Conservation (phyloP, 2,797 vertebrate genomes). For the Sebastes kiyomatsui region DNA sequence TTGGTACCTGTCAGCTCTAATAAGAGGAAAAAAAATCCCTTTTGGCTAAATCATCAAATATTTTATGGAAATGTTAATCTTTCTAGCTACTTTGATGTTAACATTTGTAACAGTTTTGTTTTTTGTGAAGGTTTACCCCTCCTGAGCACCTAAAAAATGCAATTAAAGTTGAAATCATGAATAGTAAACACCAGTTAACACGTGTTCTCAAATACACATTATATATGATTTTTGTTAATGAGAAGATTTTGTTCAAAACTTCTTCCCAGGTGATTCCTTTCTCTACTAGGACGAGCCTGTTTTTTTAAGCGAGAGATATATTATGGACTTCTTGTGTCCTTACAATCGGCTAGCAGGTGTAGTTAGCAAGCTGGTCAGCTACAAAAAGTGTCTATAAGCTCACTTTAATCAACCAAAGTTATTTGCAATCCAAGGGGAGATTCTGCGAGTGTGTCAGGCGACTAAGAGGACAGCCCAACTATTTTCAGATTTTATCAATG, state of each 20-base stretch:
- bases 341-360: background rate
- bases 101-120: background rate
- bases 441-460: too few species aligned
- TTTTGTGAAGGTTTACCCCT: background rate
- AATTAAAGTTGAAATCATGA: background rate
- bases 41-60: background rate
- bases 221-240: background rate
- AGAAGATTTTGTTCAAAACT: background rate
- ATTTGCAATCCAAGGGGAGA: background rate
- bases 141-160: background rate
- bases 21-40: too few species aligned
- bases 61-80: background rate
- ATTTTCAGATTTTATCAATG: background rate
- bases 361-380: background rate
- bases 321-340: background rate
- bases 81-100: background rate
- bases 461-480: too few species aligned
- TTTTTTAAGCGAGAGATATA: too few species aligned
- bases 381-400: background rate
- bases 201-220: background rate
- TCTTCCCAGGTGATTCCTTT: too few species aligned
- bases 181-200: background rate
- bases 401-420: background rate
- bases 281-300: background rate
- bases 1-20: background rate